Percentiles rank a stretch among this genome's conserved stretches.
Conservation (phyloP, 1,140 invertebrate species). For the Pogonus chalceus region DNA sequence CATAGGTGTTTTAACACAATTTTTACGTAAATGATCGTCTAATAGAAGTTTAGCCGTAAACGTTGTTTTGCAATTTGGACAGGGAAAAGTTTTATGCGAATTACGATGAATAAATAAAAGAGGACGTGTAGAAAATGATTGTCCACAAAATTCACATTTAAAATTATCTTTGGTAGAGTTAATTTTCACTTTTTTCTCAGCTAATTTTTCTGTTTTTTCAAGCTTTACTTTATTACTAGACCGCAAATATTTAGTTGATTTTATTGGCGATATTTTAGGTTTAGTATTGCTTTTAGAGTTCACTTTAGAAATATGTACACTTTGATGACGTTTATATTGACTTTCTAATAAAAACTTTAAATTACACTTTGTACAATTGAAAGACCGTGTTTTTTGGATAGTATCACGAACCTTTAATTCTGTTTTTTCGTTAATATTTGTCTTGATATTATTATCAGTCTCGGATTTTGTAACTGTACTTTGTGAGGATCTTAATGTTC, state of each 20-base stretch:
- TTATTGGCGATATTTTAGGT: not conserved
- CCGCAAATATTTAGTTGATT: too few species aligned
- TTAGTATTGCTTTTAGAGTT: not conserved
- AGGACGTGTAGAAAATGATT: not conserved
- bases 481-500: not conserved
- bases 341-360: not conserved
- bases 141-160: not conserved
- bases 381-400: not conserved
- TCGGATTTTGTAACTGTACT: not conserved
- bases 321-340: constrained; percentile 2
- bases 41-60: not conserved
- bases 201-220: not conserved
- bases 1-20: not conserved
- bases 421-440: not conserved
- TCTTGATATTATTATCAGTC: too few species aligned
- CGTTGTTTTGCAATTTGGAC: not conserved
- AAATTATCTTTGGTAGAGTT: not conserved
- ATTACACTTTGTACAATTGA: not conserved
- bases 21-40: not conserved
- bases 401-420: too few species aligned
- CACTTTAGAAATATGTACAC: not conserved
- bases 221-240: too few species aligned
- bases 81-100: not conserved
- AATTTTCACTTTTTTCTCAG: not conserved
- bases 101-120: not conserved